A percentile compares a stretch with the other conserved stretches of the same genome.
Evolutionary conservation across 2,797 vertebrate genomes (phyloP).

Genomic region (Neosalanx taihuensis): DNA sequence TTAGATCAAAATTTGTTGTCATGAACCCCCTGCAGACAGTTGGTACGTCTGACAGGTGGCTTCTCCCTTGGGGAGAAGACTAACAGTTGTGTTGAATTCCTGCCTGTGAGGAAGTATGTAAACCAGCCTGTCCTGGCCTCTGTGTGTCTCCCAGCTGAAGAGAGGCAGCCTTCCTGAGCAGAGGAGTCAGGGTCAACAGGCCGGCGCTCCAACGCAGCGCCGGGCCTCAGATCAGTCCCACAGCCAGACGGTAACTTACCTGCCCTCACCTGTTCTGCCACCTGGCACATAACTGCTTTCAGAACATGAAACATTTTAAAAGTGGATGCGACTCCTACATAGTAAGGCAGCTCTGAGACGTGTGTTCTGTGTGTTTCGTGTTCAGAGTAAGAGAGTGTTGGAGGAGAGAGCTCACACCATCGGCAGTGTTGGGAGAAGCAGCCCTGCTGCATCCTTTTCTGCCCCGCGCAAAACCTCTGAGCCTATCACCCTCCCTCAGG

Average conservation of each 20-base stretch:
- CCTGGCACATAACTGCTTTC: background rate
- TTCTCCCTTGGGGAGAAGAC: too few relatives aligned
- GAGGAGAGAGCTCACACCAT: constrained; percentile 65
- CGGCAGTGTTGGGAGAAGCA: constrained; percentile 54
- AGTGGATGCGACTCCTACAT: too few relatives aligned
- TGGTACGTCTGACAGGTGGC: too few relatives aligned
- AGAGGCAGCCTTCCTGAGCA: constrained; percentile 65
- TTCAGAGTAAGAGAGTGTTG: constrained; percentile 52
- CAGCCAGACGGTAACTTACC: constrained; percentile 50
- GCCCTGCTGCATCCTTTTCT: constrained; percentile 32
- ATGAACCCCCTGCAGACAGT: too few relatives aligned
- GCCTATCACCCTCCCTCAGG: constrained; percentile 55
- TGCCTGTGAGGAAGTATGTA: too few relatives aligned
- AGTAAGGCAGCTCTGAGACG: too few relatives aligned
- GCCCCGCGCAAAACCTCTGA: constrained; percentile 52
- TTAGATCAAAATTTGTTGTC: too few relatives aligned
- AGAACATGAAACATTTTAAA: background rate
- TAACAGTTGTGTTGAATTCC: too few relatives aligned
- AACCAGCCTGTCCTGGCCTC: background rate
- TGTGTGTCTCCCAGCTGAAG: constrained; percentile 44
- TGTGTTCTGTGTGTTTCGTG: background rate
- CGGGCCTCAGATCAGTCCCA: constrained; percentile 58
- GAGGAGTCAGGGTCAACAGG: constrained; percentile 4
- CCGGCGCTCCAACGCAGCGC: constrained; percentile 37
- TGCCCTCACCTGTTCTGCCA: background rate